phyloP scores from a whole-genome alignment of 2,888 invertebrate species.

The Eulithis prunata region DNA sequence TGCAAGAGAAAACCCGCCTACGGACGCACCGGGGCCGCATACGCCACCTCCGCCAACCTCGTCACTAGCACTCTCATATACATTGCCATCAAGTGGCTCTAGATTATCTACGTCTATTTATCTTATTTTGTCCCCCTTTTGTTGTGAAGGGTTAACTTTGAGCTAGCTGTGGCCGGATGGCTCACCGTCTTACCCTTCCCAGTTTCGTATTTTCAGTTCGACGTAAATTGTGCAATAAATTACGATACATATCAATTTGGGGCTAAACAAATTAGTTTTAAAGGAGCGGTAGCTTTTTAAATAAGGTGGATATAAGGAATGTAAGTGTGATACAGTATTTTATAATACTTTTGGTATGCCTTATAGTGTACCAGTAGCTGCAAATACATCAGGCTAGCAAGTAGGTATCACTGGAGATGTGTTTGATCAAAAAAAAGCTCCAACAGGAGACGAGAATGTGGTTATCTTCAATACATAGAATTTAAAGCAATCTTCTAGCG shows the following conservation, averaged over 20 bases:
- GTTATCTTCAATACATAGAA: constrained; percentile 54
- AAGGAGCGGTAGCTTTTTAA: constrained; percentile 77
- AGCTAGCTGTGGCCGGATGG: constrained; percentile 81
- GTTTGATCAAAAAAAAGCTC: constrained; percentile 43
- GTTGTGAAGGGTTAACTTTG: constrained; percentile 63
- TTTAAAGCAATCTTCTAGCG: constrained; percentile 54
- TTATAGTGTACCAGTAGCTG: constrained; percentile 68
- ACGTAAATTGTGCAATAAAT: constrained; percentile 78
- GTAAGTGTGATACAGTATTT: constrained; percentile 76
- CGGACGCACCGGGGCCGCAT: constrained; percentile 66
- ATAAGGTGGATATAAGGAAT: constrained; percentile 60
- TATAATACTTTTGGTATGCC: constrained; percentile 74
- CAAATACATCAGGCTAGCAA: constrained; percentile 45
- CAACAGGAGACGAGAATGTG: constrained; percentile 31
- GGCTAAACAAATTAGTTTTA: constrained; percentile 70
- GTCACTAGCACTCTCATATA: constrained; percentile 60
- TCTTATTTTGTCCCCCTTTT: constrained; percentile 53
- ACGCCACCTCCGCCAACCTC: constrained; percentile 48
- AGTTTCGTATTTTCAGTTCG: constrained; percentile 53
- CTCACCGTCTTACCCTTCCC: constrained; percentile 60
- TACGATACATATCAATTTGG: constrained; percentile 83
- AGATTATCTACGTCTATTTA: constrained; percentile 52
- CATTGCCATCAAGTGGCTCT: constrained; percentile 65
- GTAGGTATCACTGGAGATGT: constrained; percentile 59
- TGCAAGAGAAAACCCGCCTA: constrained; percentile 88